Evolutionary conservation across 2,888 invertebrate species (phyloP).

Genomic region (Drosophila maculinotata): DNA sequence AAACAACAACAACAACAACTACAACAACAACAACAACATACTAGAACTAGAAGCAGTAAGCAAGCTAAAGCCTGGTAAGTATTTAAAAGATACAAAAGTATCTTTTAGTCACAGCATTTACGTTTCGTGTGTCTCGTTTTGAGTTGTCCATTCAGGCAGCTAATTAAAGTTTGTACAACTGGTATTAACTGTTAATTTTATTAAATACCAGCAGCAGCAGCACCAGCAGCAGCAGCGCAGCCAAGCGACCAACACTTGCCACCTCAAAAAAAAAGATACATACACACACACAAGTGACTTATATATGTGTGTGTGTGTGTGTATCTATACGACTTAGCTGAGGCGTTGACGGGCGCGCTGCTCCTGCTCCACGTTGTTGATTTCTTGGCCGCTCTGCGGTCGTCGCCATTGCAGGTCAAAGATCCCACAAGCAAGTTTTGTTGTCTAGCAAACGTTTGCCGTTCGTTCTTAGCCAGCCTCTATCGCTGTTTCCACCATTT

Average conservation of each 20-base stretch:
- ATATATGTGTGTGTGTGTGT: slow-evolving; percentile 25
- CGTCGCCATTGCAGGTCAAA: slow-evolving; percentile 83
- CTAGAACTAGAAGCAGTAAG: slow-evolving; percentile 4
- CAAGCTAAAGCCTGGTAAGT: slow-evolving; percentile 40
- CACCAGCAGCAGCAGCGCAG: slow-evolving; percentile 13
- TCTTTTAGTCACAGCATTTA: slow-evolving; percentile 4
- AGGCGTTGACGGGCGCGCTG: slow-evolving; percentile 68
- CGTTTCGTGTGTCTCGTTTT: slow-evolving; percentile 11
- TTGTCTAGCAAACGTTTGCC: slow-evolving; percentile 72
- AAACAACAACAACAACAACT: slow-evolving; percentile 23
- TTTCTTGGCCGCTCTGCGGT: slow-evolving; percentile 62
- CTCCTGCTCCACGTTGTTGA: slow-evolving; percentile 71
- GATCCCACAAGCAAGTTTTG: slow-evolving; percentile 81
- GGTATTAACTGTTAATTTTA: slow-evolving; percentile 79
- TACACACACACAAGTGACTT: slow-evolving; percentile 14
- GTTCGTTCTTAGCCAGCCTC: slow-evolving; percentile 52
- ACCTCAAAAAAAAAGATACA: slow-evolving; percentile 36
- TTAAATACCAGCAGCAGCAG: slow-evolving; percentile 59
- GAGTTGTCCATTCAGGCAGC: slow-evolving; percentile 35
- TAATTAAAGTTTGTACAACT: slow-evolving; percentile 73
- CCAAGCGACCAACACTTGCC: slow-evolving; percentile 57
- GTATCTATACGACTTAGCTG: slow-evolving; percentile 54
- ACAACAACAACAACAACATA: slow-evolving; percentile 22
- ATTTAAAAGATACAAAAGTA: slow-evolving; percentile 19
- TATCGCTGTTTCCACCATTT: slow-evolving; percentile 64